These are phyloP conservation scores for Laticauda laticaudata DNA, from an alignment of 2,113 vertebrate genomes.

Conservation along the genomic window DNA sequence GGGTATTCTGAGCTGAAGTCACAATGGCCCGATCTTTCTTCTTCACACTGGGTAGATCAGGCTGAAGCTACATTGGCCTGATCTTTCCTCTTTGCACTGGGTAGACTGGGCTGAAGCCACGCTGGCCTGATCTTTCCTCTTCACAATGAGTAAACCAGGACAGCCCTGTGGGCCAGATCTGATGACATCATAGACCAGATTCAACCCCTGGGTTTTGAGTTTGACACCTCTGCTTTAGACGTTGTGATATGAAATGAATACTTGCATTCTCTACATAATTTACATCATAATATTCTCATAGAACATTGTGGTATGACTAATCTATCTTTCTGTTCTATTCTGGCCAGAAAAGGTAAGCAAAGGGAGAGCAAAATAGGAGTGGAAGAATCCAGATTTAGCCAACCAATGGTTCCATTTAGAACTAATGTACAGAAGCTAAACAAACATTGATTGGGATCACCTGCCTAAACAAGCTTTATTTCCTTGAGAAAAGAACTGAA, in stretches of 20 bases:
- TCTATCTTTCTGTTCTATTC: background rate
- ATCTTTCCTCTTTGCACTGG: too few species aligned
- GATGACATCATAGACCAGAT: too few species aligned
- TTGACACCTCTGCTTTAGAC: background rate
- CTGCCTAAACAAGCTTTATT: background rate
- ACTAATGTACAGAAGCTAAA: background rate
- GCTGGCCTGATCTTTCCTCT: too few species aligned
- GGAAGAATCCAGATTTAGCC: background rate
- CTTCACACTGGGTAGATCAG: too few species aligned
- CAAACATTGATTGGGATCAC: background rate
- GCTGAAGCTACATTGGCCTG: too few species aligned
- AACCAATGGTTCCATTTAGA: background rate
- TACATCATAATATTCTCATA: background rate
- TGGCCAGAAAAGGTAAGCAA: background rate
- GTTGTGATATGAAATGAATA: background rate
- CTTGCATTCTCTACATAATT: background rate
- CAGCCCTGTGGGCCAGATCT: too few species aligned
- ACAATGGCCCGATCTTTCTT: too few species aligned
- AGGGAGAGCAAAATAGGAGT: background rate
- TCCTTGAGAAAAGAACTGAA: background rate
- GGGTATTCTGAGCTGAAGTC: too few species aligned
- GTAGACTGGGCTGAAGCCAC: too few species aligned
- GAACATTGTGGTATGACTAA: background rate
- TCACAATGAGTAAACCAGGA: too few species aligned
- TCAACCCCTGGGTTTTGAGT: too few species aligned